A percentile compares a stretch with the other conserved stretches of the same genome.
Evolutionary conservation across 2,888 invertebrate species (phyloP).

Genomic region (Tetranychus truncatus): DNA sequence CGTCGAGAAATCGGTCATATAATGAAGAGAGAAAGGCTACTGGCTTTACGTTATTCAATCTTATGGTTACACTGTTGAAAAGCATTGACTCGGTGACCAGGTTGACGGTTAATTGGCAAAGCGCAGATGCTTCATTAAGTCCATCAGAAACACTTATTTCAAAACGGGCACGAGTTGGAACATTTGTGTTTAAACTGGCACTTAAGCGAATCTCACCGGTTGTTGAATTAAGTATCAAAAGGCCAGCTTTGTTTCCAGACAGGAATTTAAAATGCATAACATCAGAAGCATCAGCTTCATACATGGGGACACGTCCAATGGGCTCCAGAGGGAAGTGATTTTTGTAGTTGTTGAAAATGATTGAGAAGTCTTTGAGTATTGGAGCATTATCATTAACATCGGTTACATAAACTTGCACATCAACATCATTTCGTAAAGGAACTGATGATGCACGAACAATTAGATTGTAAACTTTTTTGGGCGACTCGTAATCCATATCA

Average conservation of each 20-base stretch:
- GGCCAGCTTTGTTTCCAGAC: slow-evolving; percentile 77
- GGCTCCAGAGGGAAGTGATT: slow-evolving; percentile 81
- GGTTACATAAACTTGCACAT: slow-evolving; percentile 68
- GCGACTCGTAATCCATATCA: slow-evolving; percentile 87
- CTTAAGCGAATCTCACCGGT: slow-evolving; percentile 69
- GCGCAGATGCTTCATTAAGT: slow-evolving; percentile 74
- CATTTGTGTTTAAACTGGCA: slow-evolving; percentile 82
- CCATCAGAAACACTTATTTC: slow-evolving; percentile 83
- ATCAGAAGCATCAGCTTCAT: slow-evolving; percentile 83
- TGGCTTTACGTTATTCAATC: slow-evolving; percentile 77
- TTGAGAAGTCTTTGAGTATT: slow-evolving; percentile 67
- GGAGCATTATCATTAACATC: slow-evolving; percentile 46
- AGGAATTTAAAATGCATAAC: slow-evolving; percentile 60
- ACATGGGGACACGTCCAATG: slow-evolving; percentile 76
- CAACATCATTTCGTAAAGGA: slow-evolving; percentile 67
- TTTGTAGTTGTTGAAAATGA: slow-evolving; percentile 85
- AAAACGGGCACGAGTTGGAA: slow-evolving; percentile 78
- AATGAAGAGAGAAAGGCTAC: slow-evolving; percentile 68
- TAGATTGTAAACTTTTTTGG: slow-evolving; percentile 68
- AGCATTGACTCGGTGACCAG: slow-evolving; percentile 86
- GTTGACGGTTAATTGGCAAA: slow-evolving; percentile 72
- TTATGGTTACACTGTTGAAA: slow-evolving; percentile 76
- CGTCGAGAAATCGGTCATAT: slow-evolving; percentile 67
- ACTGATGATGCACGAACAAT: slow-evolving; percentile 75
- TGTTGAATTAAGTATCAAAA: slow-evolving; percentile 61